phyloP scores from a whole-genome alignment of 53 echinoderm and acorn worm species.

The Crossaster papposus region DNA sequence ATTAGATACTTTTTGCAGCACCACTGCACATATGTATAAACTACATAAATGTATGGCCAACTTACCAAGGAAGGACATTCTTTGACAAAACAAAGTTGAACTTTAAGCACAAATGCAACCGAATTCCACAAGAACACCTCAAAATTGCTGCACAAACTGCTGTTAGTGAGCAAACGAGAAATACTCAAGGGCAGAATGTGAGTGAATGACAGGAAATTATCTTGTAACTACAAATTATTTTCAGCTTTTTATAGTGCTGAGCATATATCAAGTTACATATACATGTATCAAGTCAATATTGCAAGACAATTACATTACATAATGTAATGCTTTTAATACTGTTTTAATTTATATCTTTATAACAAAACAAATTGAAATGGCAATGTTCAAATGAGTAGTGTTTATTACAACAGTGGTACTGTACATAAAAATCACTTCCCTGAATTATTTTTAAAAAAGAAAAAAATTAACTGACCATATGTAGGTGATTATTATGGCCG shows the following conservation, averaged over 20 bases:
- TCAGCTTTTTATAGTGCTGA: background rate
- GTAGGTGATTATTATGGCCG: background rate
- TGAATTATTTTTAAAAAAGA: background rate
- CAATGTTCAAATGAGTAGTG: background rate
- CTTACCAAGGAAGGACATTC: background rate
- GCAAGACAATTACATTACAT: background rate
- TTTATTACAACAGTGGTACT: constrained; percentile 6
- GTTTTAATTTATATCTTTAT: background rate
- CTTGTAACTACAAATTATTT: too few species aligned
- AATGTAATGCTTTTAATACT: constrained; percentile 1
- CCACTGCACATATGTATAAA: too few species aligned
- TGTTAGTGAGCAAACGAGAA: background rate
- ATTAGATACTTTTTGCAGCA: too few species aligned
- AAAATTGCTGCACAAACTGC: background rate
- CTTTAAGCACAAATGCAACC: background rate
- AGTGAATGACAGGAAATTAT: too few species aligned
- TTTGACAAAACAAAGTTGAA: background rate
- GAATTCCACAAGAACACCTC: background rate
- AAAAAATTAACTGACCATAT: background rate
- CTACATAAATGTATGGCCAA: too few species aligned
- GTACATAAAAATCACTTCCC: constrained; percentile 24
- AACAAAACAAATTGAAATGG: background rate
- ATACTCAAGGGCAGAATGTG: background rate
- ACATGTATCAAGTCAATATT: background rate
- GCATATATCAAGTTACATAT: background rate